Evolutionary conservation across 2,113 vertebrate species (phyloP).

Genomic region (Rhipidura dahli): DNA sequence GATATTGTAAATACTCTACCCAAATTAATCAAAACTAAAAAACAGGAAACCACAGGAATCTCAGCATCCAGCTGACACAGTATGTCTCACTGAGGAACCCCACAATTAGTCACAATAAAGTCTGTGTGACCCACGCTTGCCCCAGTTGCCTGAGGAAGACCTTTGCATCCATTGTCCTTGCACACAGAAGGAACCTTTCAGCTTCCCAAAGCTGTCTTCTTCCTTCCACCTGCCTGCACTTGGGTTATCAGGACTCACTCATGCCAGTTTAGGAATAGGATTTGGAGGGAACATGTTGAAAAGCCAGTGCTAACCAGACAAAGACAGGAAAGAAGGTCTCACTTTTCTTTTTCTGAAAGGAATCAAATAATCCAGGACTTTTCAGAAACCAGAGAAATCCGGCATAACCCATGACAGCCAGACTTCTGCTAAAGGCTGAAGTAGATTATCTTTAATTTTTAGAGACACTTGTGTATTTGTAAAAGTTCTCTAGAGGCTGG

Average conservation of each 20-base stretch:
- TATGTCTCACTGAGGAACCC: background rate
- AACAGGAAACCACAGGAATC: background rate
- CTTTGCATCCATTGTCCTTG: background rate
- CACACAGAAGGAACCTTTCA: background rate
- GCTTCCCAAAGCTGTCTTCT: background rate
- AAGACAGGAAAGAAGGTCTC: background rate
- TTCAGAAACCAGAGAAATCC: background rate
- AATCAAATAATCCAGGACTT: background rate
- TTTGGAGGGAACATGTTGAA: background rate
- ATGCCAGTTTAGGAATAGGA: background rate
- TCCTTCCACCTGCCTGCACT: background rate
- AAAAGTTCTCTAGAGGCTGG: background rate
- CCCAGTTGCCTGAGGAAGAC: background rate
- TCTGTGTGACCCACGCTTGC: background rate
- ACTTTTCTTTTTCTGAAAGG: background rate
- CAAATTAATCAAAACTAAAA: background rate
- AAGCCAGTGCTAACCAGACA: background rate
- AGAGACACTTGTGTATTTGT: background rate
- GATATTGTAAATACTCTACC: background rate
- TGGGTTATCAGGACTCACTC: background rate
- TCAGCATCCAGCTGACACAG: background rate
- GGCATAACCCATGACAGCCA: background rate
- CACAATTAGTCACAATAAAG: background rate
- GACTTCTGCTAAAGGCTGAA: background rate
- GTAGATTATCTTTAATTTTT: background rate